Evolutionary conservation across 2,113 vertebrate genomes (phyloP).

Genomic region (Larimichthys polyactis): DNA sequence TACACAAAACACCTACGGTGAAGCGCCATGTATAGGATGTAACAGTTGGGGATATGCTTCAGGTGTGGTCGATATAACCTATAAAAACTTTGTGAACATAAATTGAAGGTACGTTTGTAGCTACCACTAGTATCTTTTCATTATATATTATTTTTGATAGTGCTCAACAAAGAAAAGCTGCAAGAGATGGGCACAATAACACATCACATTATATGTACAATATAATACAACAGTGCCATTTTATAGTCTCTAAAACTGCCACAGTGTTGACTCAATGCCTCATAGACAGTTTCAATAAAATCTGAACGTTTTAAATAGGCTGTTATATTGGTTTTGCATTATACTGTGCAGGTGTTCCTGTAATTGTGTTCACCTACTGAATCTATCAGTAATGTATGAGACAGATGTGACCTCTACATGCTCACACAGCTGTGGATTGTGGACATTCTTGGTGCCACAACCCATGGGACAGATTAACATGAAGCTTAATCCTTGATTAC

Average conservation of each 20-base stretch:
- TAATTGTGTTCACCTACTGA: not conserved
- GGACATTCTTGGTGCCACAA: not conserved
- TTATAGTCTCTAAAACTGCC: slow-evolving; percentile 33
- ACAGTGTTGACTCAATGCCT: not conserved
- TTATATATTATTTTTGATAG: slow-evolving; percentile 1
- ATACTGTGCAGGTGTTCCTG: not conserved
- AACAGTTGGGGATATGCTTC: slow-evolving; percentile 16
- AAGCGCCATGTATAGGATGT: slow-evolving; percentile 40
- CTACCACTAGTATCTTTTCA: not conserved
- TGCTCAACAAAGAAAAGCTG: slow-evolving; percentile 6
- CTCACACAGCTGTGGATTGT: slow-evolving; percentile 14
- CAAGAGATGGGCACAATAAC: slow-evolving; percentile 14
- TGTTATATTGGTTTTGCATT: slow-evolving; percentile 17
- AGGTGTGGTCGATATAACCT: slow-evolving; percentile 36
- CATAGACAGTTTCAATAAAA: slow-evolving; percentile 11
- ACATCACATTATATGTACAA: slow-evolving; percentile 18
- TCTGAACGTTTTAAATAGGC: not conserved
- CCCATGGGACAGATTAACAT: not conserved
- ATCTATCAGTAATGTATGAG: not conserved
- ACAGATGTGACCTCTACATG: slow-evolving; percentile 11
- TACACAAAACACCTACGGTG: slow-evolving; percentile 58
- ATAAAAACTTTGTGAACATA: slow-evolving; percentile 7
- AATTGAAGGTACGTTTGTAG: slow-evolving; percentile 23
- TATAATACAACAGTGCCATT: slow-evolving; percentile 4
- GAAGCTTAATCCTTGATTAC: not conserved